Evolutionary conservation across 2,113 vertebrate species (phyloP).

Genomic region (Suncus etruscus): DNA sequence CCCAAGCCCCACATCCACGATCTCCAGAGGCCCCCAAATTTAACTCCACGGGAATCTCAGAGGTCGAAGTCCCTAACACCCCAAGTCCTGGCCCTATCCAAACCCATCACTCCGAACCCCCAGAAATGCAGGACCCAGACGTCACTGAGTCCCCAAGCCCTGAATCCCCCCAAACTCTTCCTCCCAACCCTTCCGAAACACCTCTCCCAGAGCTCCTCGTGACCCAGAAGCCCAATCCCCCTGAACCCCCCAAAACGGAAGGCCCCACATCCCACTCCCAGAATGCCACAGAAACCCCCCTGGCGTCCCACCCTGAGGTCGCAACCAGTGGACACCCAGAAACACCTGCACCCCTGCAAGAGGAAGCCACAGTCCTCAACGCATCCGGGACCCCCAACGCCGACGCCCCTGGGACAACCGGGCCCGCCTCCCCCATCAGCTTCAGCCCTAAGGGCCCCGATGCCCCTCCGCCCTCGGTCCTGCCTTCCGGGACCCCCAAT

Average conservation of each 20-base stretch:
- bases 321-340: neutral
- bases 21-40: neutral
- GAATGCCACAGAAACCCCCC: neutral
- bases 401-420: neutral
- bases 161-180: neutral
- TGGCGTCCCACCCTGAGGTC: neutral
- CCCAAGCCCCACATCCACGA: neutral
- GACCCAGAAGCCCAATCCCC: neutral
- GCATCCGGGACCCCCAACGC: neutral
- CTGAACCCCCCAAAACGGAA: constrained; percentile 6
- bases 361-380: neutral
- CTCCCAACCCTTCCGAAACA: neutral
- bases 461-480: constrained; percentile 32
- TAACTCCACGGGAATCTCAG: constrained; percentile 9
- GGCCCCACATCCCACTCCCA: neutral
- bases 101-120: neutral
- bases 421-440: neutral
- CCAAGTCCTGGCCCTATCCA: constrained; percentile 44
- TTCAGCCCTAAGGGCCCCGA: neutral
- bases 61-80: neutral
- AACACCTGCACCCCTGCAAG: neutral
- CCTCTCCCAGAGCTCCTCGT: neutral
- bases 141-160: constrained; percentile 9
- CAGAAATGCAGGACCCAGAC: neutral
- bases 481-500: neutral